Base-by-base conservation (phyloP, 35 echinoderm and acorn worm species). In the Amphiura filiformis region DNA sequence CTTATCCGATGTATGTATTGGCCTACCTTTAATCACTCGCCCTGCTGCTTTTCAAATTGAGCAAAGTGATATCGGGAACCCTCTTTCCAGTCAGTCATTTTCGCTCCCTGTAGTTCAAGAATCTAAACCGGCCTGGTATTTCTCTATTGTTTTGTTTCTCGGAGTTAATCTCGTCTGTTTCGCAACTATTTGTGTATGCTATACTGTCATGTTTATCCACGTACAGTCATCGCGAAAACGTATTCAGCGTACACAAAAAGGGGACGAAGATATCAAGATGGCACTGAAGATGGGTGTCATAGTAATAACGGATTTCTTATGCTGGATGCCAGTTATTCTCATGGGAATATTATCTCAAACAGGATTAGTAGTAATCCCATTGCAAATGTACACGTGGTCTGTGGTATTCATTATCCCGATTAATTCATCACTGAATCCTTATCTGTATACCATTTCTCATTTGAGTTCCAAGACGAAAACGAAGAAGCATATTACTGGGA, bases 1-100 rank as follows among this genome's bases (percentile, higher is more conserved):
- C 35, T 37, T 86, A 15, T 86, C 81, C 40, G 92, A 84, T 75
- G 92, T 93, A 18, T 87, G 84, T 28, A 56, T 92, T 33, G 90
- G 84, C 4, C 57, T 92, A 1, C 90, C 90, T 0, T 42, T 88
- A 38, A 93, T 84, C 17, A 90, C 88, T 28, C 33, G 76, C 36
- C 81, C 35, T 37, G 22, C 47, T 31, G 18, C 0, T n/a, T 61
- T 57, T 35, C 13, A 56, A 1, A 23, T 84, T 0, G 7, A 57
- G 1, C 35, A 56, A 57, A 56, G n/a, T 7, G 47, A 18, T 34
- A 31, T 84, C 32, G 44, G 47, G 31, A 84, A 61, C 36, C 77
- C 77, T 36, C 15, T 79, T 79, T 37, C 37, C 42, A 82, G 80
- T 31, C 42, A 36, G 37, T n/a, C 39, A 34, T 84, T 36, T 5